Evolutionary conservation across 2,113 vertebrate species (phyloP).

Genomic region (Galemys pyrenaicus): DNA sequence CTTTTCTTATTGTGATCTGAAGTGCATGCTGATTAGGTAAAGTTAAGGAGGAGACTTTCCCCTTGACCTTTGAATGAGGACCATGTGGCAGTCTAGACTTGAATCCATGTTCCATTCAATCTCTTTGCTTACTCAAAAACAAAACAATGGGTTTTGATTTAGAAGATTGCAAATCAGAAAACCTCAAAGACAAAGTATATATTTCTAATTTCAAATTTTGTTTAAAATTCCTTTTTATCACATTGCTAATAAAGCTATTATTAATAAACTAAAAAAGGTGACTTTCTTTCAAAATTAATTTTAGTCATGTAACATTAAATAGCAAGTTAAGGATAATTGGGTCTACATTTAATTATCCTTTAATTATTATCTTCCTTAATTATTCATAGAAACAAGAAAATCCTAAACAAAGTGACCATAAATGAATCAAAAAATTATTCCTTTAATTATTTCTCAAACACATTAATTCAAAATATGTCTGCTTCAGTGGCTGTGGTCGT

Average conservation of each 20-base stretch:
- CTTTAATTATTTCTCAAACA: not conserved
- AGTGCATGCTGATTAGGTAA: not conserved
- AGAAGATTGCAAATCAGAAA: not conserved
- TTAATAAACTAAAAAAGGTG: not conserved
- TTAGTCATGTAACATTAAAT: not conserved
- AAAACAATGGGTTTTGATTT: not conserved
- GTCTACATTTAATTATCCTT: not conserved
- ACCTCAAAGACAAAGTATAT: not conserved
- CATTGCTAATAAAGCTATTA: not conserved
- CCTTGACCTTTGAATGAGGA: accelerated
- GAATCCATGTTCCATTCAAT: not conserved
- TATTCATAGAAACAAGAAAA: not conserved
- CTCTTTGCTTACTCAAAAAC: not conserved
- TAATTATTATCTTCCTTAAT: not conserved
- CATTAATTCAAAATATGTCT: not conserved
- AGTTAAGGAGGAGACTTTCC: not conserved
- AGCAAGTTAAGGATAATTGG: not conserved
- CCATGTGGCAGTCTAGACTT: not conserved
- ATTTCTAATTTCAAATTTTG: not conserved
- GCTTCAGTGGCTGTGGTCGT: not conserved
- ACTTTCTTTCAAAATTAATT: not conserved
- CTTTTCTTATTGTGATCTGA: not conserved
- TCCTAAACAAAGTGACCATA: not conserved
- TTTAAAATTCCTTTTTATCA: not conserved
- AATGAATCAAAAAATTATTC: not conserved